Evolutionary conservation across 2,797 vertebrate genomes (phyloP).

Genomic region (Semotilus atromaculatus): DNA sequence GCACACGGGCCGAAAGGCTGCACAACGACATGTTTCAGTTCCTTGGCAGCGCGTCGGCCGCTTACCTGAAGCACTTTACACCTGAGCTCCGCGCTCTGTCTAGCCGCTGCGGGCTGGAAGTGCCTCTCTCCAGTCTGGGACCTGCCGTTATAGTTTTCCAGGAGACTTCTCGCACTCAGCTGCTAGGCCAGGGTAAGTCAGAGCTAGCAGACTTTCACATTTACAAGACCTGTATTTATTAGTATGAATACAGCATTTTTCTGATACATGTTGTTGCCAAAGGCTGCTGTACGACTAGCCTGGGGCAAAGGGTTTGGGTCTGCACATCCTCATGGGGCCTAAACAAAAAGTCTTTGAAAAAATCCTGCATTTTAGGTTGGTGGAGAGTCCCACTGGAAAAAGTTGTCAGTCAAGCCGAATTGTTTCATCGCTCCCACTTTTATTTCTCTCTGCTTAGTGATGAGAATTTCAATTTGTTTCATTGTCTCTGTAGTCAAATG

Average conservation of each 20-base stretch:
- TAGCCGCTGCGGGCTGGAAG: constrained; percentile 81
- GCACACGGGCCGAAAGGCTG: constrained; percentile 84
- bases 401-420: neutral
- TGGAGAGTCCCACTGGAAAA: neutral
- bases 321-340: neutral
- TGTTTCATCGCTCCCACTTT: constrained; percentile 21
- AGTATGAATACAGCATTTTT: constrained; percentile 1
- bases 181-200: constrained; percentile 79
- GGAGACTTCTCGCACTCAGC: constrained; percentile 82
- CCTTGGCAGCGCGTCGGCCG: constrained; percentile 82
- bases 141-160: constrained; percentile 81
- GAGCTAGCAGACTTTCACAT: neutral
- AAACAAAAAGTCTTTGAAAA: constrained; percentile 28
- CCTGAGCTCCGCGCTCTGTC: constrained; percentile 81
- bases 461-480: constrained; percentile 6
- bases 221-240: constrained; percentile 1
- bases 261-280: constrained; percentile 18
- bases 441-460: constrained; percentile 31
- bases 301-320: neutral
- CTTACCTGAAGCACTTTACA: constrained; percentile 85
- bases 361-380: neutral
- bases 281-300: constrained; percentile 14
- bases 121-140: constrained; percentile 83
- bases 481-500: neutral
- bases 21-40: constrained; percentile 89